Base-by-base conservation (phyloP, 2,113 vertebrate genomes). In the Edolisoma coerulescens region DNA sequence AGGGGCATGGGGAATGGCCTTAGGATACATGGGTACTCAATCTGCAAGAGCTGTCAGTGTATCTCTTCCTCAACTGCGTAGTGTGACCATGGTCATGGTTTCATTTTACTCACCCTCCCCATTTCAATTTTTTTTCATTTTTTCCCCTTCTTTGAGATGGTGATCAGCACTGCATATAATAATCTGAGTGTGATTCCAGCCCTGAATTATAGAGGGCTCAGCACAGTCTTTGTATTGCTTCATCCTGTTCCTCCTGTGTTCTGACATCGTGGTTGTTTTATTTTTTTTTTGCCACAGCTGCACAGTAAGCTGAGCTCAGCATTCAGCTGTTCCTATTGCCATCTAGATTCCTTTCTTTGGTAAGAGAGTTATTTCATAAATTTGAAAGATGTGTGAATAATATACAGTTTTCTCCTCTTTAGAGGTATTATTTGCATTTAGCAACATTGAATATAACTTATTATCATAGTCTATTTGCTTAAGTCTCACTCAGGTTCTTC, bases 301-400 rank as follows among this genome's bases (percentile, higher is more conserved):
- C 87, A 91, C 78, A 93, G 59, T 80, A 26, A 93, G 95, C 91
- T 95, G 94, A 97, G 93, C 87, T 96, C 95, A 96, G 91, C 95
- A 90, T 83, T 97, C 94, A 96, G 81, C 91, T 97, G 75, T 83
- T 95, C 92, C 35, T 91, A 84, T 74, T 94, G 60, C 84, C 33
- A 60, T 92, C 76, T 92, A 10, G 0, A 76, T 77, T 93, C 33
- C 24, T 96, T 91, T 91, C 74, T 96, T 91, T 79, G 35, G 11
- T 71, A 65, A 78, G 30, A 87, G 69, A 90, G 67, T 93, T 91
- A 82, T 89, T 93, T 89, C 57, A 76, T 60, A 89, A 45, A 89
- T 91, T 73, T 93, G 81, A 93, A 93, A 95, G 94, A 91, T 85
- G 19, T 80, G 75, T 80, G 79, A 88, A 85, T 93, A 91, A 71